Percentiles rank a stretch among this genome's conserved stretches.
phyloP scores from a whole-genome alignment of 2,113 vertebrate genomes.

The Nothocercus julius region DNA sequence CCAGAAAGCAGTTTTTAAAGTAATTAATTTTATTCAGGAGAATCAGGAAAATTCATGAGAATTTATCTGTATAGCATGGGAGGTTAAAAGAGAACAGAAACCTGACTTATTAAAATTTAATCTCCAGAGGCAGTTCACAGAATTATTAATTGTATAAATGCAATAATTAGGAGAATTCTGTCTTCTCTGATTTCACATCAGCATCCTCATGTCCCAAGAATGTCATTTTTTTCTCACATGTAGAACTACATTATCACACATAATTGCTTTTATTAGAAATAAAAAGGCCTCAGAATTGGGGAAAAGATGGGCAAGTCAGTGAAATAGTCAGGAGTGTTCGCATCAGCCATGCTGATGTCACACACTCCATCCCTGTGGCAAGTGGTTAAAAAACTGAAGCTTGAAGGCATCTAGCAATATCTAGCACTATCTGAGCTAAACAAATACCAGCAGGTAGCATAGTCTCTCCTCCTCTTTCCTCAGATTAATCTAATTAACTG shows the following conservation, averaged over 20 bases:
- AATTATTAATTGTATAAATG: conserved; percentile 8
- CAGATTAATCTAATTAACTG: neutral
- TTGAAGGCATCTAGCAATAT: neutral
- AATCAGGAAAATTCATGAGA: neutral
- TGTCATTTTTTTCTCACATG: neutral
- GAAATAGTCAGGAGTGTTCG: neutral
- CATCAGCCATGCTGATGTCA: neutral
- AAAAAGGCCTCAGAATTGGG: neutral
- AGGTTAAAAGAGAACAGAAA: neutral
- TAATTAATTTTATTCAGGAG: conserved; percentile 19
- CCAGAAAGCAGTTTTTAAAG: neutral
- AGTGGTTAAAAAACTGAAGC: neutral
- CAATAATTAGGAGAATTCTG: neutral
- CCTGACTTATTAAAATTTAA: neutral
- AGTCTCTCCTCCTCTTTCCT: neutral
- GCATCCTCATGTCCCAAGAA: neutral
- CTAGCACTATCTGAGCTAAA: neutral
- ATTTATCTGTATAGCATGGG: neutral
- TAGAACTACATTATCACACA: rapidly evolving
- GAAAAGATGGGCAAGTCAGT: neutral
- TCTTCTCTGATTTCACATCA: neutral
- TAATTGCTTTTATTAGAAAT: neutral
- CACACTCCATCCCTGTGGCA: neutral
- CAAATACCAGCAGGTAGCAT: neutral
- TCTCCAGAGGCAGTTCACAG: neutral